Conservation (phyloP, 2,113 vertebrate genomes). For the Prunella himalayana region DNA sequence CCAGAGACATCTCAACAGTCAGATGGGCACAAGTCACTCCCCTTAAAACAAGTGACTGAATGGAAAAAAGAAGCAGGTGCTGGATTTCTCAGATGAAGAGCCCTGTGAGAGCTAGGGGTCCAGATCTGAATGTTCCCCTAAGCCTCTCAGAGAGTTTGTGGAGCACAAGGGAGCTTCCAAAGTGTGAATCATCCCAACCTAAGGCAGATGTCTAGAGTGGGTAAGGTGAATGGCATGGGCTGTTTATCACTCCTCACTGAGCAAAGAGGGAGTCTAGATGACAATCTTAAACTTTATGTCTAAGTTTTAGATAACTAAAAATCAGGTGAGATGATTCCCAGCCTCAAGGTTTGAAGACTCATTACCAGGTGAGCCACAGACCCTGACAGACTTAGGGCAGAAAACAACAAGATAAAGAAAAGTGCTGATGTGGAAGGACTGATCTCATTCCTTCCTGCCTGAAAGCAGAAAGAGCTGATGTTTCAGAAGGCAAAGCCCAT, state of each 20-base stretch:
- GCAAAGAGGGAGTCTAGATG: constrained; percentile 27
- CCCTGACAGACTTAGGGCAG: constrained; percentile 30
- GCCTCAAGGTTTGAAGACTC: constrained; percentile 37
- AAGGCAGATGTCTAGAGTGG: constrained; percentile 26
- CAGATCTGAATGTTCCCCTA: neutral
- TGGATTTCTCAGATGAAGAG: neutral
- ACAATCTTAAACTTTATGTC: constrained; percentile 37
- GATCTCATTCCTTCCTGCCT: constrained; percentile 37
- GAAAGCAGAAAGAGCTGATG: neutral
- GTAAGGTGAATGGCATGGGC: constrained; percentile 26
- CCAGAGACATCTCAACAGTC: neutral
- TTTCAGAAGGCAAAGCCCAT: neutral
- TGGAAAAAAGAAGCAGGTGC: neutral
- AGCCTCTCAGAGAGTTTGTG: neutral
- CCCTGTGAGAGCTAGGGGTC: neutral
- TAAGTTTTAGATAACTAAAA: constrained; percentile 27
- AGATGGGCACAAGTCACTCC: neutral
- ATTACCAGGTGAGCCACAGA: constrained; percentile 14
- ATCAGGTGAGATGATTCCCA: constrained; percentile 9
- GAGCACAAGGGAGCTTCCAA: neutral
- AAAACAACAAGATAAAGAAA: constrained; percentile 52
- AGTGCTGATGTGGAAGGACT: constrained; percentile 44
- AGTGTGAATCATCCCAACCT: constrained; percentile 16
- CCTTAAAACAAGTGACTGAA: neutral
- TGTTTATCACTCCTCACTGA: constrained; percentile 47